Conservation (phyloP, 1,140 invertebrate genomes). For the Proctacanthus coquilletti region DNA sequence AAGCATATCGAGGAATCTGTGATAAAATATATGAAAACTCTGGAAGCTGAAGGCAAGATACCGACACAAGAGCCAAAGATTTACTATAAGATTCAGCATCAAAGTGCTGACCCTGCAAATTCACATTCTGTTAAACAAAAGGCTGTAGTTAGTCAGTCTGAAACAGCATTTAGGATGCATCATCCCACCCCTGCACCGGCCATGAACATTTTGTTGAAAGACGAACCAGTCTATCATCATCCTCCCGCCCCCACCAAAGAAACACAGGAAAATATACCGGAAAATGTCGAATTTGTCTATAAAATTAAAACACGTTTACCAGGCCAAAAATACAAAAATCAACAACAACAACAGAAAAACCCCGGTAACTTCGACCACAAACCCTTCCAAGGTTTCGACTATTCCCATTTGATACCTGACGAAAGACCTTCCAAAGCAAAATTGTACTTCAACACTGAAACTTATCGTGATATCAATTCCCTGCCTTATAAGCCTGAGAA, state of each 20-base stretch:
- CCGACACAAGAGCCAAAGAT: slow-evolving; percentile 16
- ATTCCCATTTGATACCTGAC: slow-evolving; percentile 21
- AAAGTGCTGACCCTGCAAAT: slow-evolving; percentile 5
- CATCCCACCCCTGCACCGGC: neutral
- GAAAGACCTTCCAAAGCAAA: slow-evolving; percentile 15
- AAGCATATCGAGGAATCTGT: slow-evolving; percentile 28
- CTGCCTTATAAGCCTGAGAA: slow-evolving; percentile 21
- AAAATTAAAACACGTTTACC: slow-evolving; percentile 26
- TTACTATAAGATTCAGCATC: slow-evolving; percentile 18
- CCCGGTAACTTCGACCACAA: slow-evolving; percentile 22
- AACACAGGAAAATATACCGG: slow-evolving; percentile 6
- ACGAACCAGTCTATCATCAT: too few species aligned
- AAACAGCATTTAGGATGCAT: slow-evolving; percentile 8
- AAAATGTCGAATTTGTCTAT: slow-evolving; percentile 27
- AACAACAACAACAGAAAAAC: slow-evolving; percentile 13
- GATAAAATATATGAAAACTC: slow-evolving; percentile 27
- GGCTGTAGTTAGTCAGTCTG: slow-evolving; percentile 19
- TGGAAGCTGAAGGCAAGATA: slow-evolving; percentile 26
- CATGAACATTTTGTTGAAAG: too few species aligned
- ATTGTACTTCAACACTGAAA: slow-evolving; percentile 25
- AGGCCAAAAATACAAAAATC: too few species aligned
- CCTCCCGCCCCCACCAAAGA: too few species aligned
- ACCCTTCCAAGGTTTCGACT: slow-evolving; percentile 24
- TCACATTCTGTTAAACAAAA: too few species aligned
- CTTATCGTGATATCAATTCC: slow-evolving; percentile 28